Conservation (phyloP, 2,888 invertebrate species). For the Perdita meconis region DNA sequence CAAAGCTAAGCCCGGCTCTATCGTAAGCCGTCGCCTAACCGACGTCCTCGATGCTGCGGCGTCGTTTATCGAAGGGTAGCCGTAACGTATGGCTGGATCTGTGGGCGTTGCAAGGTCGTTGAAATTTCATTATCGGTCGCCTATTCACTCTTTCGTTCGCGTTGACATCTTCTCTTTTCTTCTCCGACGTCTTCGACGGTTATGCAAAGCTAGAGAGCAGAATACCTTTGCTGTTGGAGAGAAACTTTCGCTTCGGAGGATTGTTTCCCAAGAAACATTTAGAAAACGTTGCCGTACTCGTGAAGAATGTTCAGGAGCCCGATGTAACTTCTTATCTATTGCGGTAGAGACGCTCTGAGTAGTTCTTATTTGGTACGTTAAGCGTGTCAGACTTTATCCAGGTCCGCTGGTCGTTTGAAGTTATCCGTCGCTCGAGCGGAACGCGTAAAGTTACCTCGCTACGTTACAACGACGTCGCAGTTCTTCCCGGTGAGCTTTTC, state of each 20-base stretch:
- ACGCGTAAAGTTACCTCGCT: slow-evolving; percentile 11
- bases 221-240: too few species aligned
- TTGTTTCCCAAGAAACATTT: not conserved
- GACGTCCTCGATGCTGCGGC: slow-evolving; percentile 28
- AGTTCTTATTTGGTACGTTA: not conserved
- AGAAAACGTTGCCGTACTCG: too few species aligned
- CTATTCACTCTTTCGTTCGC: not conserved
- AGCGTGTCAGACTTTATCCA: not conserved
- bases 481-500: not conserved
- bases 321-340: not conserved
- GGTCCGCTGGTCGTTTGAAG: not conserved
- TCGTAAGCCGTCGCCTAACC: slow-evolving; percentile 58
- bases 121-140: slow-evolving; percentile 24
- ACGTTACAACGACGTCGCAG: not conserved
- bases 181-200: not conserved
- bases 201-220: too few species aligned
- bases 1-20: slow-evolving; percentile 60
- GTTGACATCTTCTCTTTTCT: not conserved
- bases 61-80: slow-evolving; percentile 64
- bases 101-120: not conserved
- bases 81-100: slow-evolving; percentile 61
- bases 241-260: not conserved
- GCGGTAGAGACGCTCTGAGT: not conserved
- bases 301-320: not conserved
- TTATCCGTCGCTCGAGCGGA: not conserved